phyloP scores from a whole-genome alignment of 2,113 vertebrate genomes.

The Poecilia latipinna region DNA sequence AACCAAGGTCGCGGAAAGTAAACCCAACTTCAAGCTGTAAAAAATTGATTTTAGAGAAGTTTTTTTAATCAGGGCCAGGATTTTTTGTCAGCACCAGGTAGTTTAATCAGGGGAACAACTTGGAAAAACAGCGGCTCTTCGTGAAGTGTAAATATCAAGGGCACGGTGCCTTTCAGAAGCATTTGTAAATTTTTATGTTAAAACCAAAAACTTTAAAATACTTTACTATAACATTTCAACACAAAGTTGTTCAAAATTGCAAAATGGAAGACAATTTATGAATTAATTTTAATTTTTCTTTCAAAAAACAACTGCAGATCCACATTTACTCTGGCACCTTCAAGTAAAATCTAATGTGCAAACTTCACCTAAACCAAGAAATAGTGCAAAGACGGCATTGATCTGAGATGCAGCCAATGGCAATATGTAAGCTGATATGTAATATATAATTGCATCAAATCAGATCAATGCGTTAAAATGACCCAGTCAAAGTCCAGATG shows the following conservation, averaged over 20 bases:
- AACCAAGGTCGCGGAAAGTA: conserved; percentile 16
- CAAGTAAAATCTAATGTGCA: no score
- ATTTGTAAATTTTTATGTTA: not conserved
- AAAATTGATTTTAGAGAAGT: conserved; percentile 9
- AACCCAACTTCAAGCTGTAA: conserved; percentile 15
- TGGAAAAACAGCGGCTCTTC: conserved; percentile 7
- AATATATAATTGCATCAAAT: no score
- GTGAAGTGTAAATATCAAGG: conserved; percentile 5
- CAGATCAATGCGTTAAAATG: no score
- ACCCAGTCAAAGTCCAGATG: not conserved
- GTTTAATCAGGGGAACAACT: conserved; percentile 28
- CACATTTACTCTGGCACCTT: not conserved
- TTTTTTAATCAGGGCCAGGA: not conserved
- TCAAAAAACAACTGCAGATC: not conserved
- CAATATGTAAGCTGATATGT: no score
- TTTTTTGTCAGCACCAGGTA: conserved; percentile 7
- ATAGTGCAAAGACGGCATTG: not conserved
- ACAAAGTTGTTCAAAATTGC: not conserved
- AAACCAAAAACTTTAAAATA: not conserved
- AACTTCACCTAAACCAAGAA: not conserved
- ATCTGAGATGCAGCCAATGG: not conserved
- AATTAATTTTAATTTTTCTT: not conserved
- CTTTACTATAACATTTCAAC: not conserved
- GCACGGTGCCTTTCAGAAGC: not conserved
- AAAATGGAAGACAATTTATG: not conserved